Conservation (phyloP, 2,888 invertebrate genomes). For the Nephrotoma appendiculata region DNA sequence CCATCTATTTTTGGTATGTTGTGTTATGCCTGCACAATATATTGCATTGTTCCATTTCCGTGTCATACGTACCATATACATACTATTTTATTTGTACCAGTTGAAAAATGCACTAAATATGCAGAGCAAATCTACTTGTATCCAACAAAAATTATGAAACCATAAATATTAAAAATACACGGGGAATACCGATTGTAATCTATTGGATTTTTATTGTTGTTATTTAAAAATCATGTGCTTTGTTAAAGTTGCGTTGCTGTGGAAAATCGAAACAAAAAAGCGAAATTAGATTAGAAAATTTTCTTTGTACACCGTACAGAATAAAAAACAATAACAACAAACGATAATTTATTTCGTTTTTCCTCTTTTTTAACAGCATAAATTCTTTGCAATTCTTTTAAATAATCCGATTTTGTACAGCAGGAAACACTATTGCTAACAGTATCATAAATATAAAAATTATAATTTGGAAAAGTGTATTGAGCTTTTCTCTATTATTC, state of each 20-base stretch:
- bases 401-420: not conserved
- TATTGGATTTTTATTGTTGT: not conserved
- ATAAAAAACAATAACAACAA: not conserved
- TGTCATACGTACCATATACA: not conserved
- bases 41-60: not conserved
- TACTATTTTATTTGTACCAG: not conserved
- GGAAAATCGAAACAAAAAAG: not conserved
- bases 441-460: not conserved
- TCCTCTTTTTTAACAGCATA: not conserved
- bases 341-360: not conserved
- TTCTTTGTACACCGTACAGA: not conserved
- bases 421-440: not conserved
- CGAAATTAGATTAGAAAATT: not conserved
- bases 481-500: not conserved
- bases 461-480: too few relatives aligned
- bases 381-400: not conserved
- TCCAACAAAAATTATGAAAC: not conserved
- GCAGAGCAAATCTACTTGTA: not conserved
- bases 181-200: not conserved
- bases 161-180: not conserved
- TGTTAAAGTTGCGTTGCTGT: not conserved
- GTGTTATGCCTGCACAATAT: not conserved
- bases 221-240: not conserved
- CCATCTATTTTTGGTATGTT: not conserved
- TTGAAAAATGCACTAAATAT: not conserved